Evolutionary conservation across 2,113 vertebrate species (phyloP), one percentile per base, ranked within the genome.

Genomic region (Limanda limanda): DNA sequence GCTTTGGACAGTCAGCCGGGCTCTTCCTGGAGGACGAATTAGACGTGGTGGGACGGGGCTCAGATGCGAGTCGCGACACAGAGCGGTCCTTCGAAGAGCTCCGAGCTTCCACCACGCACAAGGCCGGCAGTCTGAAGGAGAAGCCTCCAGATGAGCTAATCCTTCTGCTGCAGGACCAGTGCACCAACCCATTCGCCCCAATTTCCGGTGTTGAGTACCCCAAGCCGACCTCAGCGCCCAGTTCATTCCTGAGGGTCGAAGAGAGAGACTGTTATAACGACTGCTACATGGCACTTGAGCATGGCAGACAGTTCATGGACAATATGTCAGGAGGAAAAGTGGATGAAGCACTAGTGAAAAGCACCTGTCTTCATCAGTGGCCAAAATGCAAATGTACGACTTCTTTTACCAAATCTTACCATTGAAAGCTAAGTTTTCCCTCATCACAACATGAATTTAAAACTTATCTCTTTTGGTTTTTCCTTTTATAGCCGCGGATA

Each of bases 251-350:
- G 83, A 96, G 97, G 12, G 96, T 98, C 25, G 98, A 97, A 85
- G 97, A 99, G 87, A 93, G 96, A 81, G 98, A 99, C 93, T 99
- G 94, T 94, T 96, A 97, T 89, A 98, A 96, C 82, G 98, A 99
- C 93, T 99, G 98, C 94, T 98, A 97, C 92, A 94, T 98, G 90
- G 98, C 98, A 1, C 94, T 99, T 93, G 98, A 99, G 90, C 97
- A 98, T 25, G 98, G 98, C 67, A 93, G 98, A 73, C 98, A 99
- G 92, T 99, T 99, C 91, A 99, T 99, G 98, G 98, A 99, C 95
- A 99, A 99, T 88, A 99, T 99, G 98, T 98, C 98, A 8, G 98
- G 98, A 88, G 97, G 98, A 79, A 98, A 98, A 92, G 97, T 99
- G 70, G 98, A 99, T 74, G 98, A 99, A 96, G 94, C 95, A 68